Base-by-base conservation (phyloP, 2,797 vertebrate genomes). In the Periparus ater region DNA sequence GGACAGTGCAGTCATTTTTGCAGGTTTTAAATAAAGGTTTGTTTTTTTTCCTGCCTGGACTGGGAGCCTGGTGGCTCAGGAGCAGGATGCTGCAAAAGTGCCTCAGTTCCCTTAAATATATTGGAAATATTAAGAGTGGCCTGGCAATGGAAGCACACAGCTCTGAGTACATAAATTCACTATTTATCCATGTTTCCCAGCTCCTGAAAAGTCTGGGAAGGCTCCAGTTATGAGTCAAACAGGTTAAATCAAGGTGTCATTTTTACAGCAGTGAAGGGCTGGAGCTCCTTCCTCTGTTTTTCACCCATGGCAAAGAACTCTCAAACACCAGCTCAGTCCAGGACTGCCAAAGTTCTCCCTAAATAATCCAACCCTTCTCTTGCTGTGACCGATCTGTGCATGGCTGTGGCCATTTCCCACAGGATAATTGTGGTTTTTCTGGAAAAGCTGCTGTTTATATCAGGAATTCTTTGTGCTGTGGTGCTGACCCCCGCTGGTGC, bases 1-100 rank as follows among this genome's bases (percentile, higher is more conserved):
- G 51, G 30, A 22, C 15, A 1, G 7, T 3, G 4, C 7, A 0
- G 5, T 4, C 0, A 26, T 10, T 61, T 40, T 23, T 47, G 0
- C 7, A 19, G 77, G 32, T 19, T 58, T 40, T 62, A 21, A 76
- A 17, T 9, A 8, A 32, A 21, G 32, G 9, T 47, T 78, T 30
- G 15, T 4, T 6, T n/a, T 55, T 42, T 67, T 42, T 67, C 61
- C 60, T 26, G 53, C 10, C 15, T 2, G 58, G n/a, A 7, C 40
- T 9, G 57, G 10, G 10, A 66, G 66, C 34, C 19, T 17, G 32
- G 10, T 3, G 10, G 55, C 47, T 7, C 45, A 42, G 61, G 14
- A 6, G 22, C 50, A 36, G 20, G 20, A 10, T 21, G 44, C 2
- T 18, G 51, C 70, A 47, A 11, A 51, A 15, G 2, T 9, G 1